Evolutionary conservation across 2,888 invertebrate genomes (phyloP).

Genomic region (Tetragnatha montana): DNA sequence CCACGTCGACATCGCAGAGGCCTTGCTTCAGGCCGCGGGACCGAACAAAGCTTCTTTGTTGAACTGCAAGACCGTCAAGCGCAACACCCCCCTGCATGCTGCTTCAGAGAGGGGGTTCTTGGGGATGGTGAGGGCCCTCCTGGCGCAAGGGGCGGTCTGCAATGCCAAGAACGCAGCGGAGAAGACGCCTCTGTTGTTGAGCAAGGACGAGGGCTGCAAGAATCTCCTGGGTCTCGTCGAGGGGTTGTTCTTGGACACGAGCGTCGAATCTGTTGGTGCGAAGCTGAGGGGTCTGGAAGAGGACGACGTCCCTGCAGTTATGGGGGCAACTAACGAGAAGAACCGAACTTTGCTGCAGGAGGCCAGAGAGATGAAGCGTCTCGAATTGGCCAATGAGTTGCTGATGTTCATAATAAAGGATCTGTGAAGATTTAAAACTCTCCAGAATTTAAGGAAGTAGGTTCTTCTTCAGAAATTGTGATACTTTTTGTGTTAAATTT

Average conservation of each 20-base stretch:
- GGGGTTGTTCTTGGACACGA: neutral
- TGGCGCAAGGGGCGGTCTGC: conserved; percentile 3
- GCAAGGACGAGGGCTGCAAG: neutral
- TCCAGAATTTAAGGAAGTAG: too few relatives aligned
- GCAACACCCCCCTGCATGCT: conserved; percentile 1
- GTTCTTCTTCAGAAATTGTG: too few relatives aligned
- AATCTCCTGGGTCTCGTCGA: neutral
- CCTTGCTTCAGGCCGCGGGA: neutral
- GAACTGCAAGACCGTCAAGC: neutral
- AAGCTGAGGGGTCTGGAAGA: neutral
- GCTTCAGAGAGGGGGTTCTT: neutral
- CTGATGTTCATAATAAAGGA: neutral
- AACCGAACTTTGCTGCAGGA: neutral
- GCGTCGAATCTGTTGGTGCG: neutral
- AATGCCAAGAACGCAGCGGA: neutral
- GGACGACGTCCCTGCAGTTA: neutral
- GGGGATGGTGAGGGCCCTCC: neutral
- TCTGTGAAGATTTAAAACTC: too few relatives aligned
- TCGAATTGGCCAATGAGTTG: neutral
- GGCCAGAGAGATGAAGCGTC: neutral
- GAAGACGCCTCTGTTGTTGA: conserved; percentile 3
- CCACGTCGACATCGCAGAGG: neutral
- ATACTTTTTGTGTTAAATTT: too few relatives aligned
- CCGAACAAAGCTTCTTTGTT: neutral
- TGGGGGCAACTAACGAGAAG: neutral